Percentiles rank a stretch among this genome's conserved stretches.
Conservation (phyloP, 2,797 vertebrate species). For the Lycodopsis pacificus region DNA sequence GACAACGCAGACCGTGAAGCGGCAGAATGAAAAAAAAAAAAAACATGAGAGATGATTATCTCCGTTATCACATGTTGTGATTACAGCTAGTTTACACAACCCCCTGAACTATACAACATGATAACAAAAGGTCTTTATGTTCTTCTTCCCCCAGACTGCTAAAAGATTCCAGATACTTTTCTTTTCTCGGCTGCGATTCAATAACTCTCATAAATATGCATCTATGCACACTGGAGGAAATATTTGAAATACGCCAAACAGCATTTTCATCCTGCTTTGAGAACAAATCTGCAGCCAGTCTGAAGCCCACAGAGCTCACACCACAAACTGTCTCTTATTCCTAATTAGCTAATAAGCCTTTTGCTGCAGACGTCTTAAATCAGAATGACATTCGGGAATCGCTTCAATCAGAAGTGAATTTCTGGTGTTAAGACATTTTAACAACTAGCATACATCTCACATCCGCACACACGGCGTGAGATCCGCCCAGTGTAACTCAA, state of each 20-base stretch:
- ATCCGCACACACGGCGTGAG: neutral
- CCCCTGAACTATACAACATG: neutral
- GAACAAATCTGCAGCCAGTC: conserved; percentile 3
- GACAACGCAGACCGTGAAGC: conserved; percentile 38
- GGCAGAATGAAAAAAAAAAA: neutral
- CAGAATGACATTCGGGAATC: conserved; percentile 32
- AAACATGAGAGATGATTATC: neutral
- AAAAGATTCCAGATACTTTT: neutral
- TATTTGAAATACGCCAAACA: neutral
- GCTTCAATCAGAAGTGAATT: conserved; percentile 17
- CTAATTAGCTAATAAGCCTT: conserved; percentile 5
- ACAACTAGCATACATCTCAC: conserved; percentile 28
- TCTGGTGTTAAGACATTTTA: conserved; percentile 18
- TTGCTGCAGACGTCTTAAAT: conserved; percentile 29
- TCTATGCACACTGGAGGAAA: conserved; percentile 9
- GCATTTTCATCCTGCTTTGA: conserved; percentile 9
- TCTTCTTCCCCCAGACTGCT: neutral
- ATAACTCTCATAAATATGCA: conserved; percentile 14
- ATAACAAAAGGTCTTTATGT: neutral
- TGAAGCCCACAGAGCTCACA: neutral
- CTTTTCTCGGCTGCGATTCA: neutral
- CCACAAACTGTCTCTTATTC: conserved; percentile 12
- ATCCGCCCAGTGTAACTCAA: neutral
- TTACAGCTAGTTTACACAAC: neutral
- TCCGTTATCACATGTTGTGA: neutral